Conservation (phyloP, 2,888 invertebrate genomes). For the Chymomyza amoena region DNA sequence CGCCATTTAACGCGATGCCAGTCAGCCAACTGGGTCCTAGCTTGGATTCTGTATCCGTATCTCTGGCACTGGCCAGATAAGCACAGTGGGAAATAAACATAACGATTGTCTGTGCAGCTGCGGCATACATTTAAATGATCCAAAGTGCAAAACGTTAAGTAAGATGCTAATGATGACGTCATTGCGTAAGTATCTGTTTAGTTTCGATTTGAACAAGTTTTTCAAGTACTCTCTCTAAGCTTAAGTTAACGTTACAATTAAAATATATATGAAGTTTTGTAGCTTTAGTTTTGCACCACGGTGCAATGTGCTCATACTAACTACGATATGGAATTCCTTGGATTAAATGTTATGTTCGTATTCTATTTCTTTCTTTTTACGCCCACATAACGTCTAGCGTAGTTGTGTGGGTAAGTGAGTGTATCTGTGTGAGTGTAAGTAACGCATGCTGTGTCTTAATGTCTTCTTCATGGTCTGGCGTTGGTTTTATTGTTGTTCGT, state of each 20-base stretch:
- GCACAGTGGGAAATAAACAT: slow-evolving; percentile 69
- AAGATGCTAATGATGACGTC: background rate
- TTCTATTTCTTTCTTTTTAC: slow-evolving; percentile 70
- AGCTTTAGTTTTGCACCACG: background rate
- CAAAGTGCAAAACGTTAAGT: background rate
- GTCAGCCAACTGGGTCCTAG: slow-evolving; percentile 11
- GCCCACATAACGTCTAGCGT: slow-evolving; percentile 49
- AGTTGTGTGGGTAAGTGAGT: slow-evolving; percentile 4
- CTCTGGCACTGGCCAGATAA: slow-evolving; percentile 52
- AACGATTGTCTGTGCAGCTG: slow-evolving; percentile 37
- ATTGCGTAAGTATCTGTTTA: background rate
- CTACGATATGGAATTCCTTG: slow-evolving; percentile 64
- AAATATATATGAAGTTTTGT: background rate
- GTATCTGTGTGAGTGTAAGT: slow-evolving; percentile 40
- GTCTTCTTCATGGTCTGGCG: slow-evolving; percentile 56
- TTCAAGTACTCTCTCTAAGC: background rate
- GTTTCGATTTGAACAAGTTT: background rate
- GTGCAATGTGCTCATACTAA: slow-evolving; percentile 5
- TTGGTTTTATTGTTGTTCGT: slow-evolving; percentile 30
- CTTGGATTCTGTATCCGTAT: slow-evolving; percentile 8
- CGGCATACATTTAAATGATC: slow-evolving; percentile 51
- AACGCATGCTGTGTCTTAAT: slow-evolving; percentile 67
- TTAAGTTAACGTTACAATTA: background rate
- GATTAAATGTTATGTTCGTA: slow-evolving; percentile 73
- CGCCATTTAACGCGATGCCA: slow-evolving; percentile 54